These are phyloP conservation scores for Cyphomyrus plagiostoma DNA, from an alignment of 2,113 vertebrate genomes.

Conservation along the genomic window DNA sequence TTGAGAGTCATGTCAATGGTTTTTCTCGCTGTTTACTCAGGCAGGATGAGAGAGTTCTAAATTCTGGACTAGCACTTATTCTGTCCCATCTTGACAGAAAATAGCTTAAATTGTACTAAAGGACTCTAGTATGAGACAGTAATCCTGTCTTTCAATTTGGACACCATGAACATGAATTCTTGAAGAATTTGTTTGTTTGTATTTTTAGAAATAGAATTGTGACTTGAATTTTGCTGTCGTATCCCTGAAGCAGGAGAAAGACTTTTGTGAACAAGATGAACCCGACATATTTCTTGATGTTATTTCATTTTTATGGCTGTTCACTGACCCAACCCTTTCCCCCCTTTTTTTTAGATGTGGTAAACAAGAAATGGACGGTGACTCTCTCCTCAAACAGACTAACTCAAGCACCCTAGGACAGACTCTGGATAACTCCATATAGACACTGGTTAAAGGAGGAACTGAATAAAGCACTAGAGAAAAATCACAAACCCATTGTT, in stretches of 20 bases:
- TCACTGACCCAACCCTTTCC: conserved; percentile 3
- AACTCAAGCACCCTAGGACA: conserved; percentile 82
- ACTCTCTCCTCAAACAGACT: conserved; percentile 74
- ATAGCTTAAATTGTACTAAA: not conserved
- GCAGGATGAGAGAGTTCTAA: not conserved
- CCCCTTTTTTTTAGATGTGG: conserved; percentile 58
- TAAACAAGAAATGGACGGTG: conserved; percentile 78
- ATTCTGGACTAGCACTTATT: not conserved
- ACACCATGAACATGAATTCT: not conserved
- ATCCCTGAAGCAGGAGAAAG: not conserved
- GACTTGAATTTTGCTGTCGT: not conserved
- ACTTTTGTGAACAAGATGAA: not conserved
- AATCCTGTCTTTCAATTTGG: not conserved
- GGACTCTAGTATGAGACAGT: not conserved
- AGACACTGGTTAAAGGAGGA: conserved; percentile 60
- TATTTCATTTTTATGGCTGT: not conserved
- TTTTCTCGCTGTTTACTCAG: not conserved
- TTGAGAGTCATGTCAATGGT: not conserved
- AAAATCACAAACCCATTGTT: conserved; percentile 71
- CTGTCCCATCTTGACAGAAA: not conserved
- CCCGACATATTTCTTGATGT: not conserved
- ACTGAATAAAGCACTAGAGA: conserved; percentile 78
- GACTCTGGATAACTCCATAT: conserved; percentile 79
- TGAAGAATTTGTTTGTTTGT: not conserved
- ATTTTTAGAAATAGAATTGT: not conserved